Percentiles rank a stretch among this genome's conserved stretches.
phyloP scores from a whole-genome alignment of 1,140 invertebrate genomes.

The Macrosteles quadrilineatus region DNA sequence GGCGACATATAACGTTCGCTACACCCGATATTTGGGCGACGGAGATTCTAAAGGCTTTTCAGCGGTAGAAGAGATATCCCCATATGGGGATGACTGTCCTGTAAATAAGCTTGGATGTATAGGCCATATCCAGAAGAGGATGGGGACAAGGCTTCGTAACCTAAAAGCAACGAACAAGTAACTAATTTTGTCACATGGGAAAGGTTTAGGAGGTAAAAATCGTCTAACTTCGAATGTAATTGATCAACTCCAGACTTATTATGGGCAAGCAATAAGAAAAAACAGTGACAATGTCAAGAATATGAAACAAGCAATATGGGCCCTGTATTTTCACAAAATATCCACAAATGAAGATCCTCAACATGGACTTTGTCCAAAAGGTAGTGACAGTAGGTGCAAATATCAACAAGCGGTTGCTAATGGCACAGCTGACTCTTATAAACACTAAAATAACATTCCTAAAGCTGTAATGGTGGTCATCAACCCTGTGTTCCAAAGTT shows the following conservation, averaged over 20 bases:
- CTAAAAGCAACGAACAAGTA: conserved; percentile 14
- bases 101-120: conserved; percentile 37
- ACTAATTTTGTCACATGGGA: neutral
- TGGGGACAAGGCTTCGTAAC: conserved; percentile 15
- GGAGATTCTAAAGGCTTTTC: conserved; percentile 34
- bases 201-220: conserved; percentile 10
- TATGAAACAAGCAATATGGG: conserved; percentile 33
- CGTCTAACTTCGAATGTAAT: neutral
- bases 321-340: conserved; percentile 23
- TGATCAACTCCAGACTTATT: conserved; percentile 32
- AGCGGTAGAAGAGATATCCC: conserved; percentile 18
- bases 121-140: conserved; percentile 37
- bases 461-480: conserved; percentile 30
- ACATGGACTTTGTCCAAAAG: conserved; percentile 41
- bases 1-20: conserved; percentile 31
- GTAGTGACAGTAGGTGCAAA: conserved; percentile 44
- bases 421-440: neutral
- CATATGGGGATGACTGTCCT: conserved; percentile 32
- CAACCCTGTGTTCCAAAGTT: conserved; percentile 36
- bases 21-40: conserved; percentile 37
- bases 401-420: conserved; percentile 41
- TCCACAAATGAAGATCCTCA: conserved; percentile 24
- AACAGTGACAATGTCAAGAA: conserved; percentile 22
- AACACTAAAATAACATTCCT: conserved; percentile 12
- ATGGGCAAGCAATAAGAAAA: conserved; percentile 32